These are phyloP conservation scores for Micromys minutus DNA, from an alignment of 2,113 vertebrate species.

Conservation along the genomic window DNA sequence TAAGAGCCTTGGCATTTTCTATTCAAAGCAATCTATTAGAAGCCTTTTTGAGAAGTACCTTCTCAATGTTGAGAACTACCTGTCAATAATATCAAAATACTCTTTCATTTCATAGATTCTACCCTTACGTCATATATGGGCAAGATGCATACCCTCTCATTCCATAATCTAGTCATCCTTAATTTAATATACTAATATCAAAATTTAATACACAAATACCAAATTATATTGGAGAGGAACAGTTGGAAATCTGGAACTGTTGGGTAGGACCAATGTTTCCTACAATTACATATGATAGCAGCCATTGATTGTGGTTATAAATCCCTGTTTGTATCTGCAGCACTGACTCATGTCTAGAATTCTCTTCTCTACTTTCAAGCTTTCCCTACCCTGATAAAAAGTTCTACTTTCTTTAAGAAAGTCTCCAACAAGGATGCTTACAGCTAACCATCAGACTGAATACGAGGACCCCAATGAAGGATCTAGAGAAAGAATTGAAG, in stretches of 20 bases:
- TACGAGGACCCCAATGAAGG: no score
- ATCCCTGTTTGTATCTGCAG: neutral
- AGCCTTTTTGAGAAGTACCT: neutral
- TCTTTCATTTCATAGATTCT: neutral
- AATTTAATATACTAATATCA: constrained; percentile 17
- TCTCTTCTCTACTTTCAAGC: constrained; percentile 36
- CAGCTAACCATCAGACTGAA: no score
- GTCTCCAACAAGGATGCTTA: constrained; percentile 30
- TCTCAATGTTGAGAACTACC: no score
- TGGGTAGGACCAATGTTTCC: neutral
- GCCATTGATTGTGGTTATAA: constrained; percentile 48
- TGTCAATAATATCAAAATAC: neutral
- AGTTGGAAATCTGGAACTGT: neutral
- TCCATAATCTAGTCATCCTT: constrained; percentile 23
- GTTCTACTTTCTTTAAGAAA: constrained; percentile 45
- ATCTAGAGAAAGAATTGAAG: no score
- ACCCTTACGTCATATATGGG: neutral
- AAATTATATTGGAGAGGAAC: constrained; percentile 12
- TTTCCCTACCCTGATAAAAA: neutral
- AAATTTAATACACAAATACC: neutral
- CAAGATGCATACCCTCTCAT: constrained; percentile 11
- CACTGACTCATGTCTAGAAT: constrained; percentile 36
- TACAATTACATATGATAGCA: constrained; percentile 45
- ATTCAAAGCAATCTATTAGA: neutral
- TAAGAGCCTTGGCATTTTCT: neutral